Percentiles rank a stretch among this genome's conserved stretches.
phyloP scores from a whole-genome alignment of 2,888 invertebrate species.

The Caenorhabditis becei region DNA sequence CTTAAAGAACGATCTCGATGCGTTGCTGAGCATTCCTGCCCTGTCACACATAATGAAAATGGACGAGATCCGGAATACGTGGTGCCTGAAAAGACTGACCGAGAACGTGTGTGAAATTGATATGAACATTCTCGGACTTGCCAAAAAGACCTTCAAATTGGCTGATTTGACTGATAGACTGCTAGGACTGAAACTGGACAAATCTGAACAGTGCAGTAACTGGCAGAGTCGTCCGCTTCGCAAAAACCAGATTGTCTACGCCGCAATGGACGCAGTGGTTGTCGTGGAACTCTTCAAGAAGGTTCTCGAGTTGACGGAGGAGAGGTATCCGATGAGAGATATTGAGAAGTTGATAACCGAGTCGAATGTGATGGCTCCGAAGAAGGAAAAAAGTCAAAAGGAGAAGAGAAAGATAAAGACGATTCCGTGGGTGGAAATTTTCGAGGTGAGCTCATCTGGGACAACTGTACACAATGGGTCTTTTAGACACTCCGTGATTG shows the following conservation, averaged over 20 bases:
- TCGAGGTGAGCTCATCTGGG: conserved; percentile 15
- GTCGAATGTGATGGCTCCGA: conserved; percentile 52
- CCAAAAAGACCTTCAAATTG: conserved; percentile 61
- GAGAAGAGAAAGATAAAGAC: conserved; percentile 26
- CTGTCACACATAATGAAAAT: conserved; percentile 9
- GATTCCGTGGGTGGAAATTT: conserved; percentile 44
- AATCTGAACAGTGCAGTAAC: conserved; percentile 67
- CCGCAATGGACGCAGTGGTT: conserved; percentile 68
- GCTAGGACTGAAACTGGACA: conserved; percentile 49
- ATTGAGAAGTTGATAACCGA: background rate
- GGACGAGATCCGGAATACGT: conserved; percentile 35
- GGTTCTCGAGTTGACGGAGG: conserved; percentile 22
- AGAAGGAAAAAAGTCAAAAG: conserved; percentile 39
- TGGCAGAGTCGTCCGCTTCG: conserved; percentile 66
- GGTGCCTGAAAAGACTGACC: conserved; percentile 58
- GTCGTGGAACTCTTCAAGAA: conserved; percentile 58
- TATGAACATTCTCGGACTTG: conserved; percentile 52
- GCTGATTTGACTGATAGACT: conserved; percentile 55
- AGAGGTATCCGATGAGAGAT: background rate
- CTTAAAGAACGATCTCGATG: conserved; percentile 63
- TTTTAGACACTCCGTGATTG: conserved; percentile 19
- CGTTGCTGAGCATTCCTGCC: conserved; percentile 48
- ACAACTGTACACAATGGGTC: background rate
- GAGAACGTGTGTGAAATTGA: conserved; percentile 61
- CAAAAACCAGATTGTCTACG: conserved; percentile 63